Conservation (phyloP, 2,888 invertebrate species). For the Cantharis rufa region DNA sequence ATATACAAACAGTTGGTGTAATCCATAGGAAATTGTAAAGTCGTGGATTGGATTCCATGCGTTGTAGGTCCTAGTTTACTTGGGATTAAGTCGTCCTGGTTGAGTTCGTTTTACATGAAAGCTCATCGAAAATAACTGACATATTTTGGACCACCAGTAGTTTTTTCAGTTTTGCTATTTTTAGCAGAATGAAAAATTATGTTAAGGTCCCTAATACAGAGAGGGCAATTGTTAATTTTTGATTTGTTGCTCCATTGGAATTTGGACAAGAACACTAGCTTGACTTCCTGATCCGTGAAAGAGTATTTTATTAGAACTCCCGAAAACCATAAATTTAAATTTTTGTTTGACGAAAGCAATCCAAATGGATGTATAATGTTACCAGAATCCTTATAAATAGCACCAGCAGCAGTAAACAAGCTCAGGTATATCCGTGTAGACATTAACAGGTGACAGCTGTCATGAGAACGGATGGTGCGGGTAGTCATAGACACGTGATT, state of each 20-base stretch:
- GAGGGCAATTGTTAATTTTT: not conserved
- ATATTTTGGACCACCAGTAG: not conserved
- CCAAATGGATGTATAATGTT: slow-evolving; percentile 22
- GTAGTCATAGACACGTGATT: slow-evolving; percentile 17
- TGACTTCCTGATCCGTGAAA: not conserved
- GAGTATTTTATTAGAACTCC: not conserved
- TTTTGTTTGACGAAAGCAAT: not conserved
- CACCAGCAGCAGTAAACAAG: slow-evolving; percentile 26
- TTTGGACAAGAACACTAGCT: not conserved
- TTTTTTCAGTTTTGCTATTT: not conserved
- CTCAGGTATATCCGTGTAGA: slow-evolving; percentile 27
- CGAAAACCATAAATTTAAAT: not conserved
- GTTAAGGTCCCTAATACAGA: not conserved
- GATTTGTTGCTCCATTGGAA: not conserved
- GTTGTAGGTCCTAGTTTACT: too few species aligned
- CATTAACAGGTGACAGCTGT: slow-evolving; percentile 30
- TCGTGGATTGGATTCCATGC: too few species aligned
- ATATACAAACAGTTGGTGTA: too few species aligned
- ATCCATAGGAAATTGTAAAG: too few species aligned
- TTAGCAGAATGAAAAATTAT: not conserved
- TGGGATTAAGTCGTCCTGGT: too few species aligned
- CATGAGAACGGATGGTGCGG: slow-evolving; percentile 15
- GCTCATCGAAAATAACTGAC: not conserved
- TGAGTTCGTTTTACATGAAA: not conserved
- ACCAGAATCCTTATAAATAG: slow-evolving; percentile 28